phyloP scores from a whole-genome alignment of 2,797 vertebrate species.

The Pseudotriccus pelzelni region DNA sequence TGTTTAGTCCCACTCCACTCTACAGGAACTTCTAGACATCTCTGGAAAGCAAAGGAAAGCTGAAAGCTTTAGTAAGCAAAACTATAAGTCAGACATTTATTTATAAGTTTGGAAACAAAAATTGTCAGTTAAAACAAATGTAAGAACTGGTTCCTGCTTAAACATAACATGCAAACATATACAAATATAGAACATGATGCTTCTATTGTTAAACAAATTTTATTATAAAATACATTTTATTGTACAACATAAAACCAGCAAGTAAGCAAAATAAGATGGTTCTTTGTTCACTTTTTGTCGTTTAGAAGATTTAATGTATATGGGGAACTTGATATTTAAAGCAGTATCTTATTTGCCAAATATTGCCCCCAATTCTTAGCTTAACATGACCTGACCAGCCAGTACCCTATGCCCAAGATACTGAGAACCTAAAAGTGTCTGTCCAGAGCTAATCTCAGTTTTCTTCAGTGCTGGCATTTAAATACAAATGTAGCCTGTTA shows the following conservation, averaged over 20 bases:
- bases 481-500: not conserved
- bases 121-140: not conserved
- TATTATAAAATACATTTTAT: not conserved
- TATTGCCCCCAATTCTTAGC: not conserved
- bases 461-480: not conserved
- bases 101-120: not conserved
- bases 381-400: not conserved
- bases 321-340: not conserved
- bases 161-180: not conserved
- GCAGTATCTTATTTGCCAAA: not conserved
- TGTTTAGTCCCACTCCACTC: not conserved
- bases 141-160: not conserved
- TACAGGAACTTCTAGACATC: not conserved
- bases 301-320: not conserved
- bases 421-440: not conserved
- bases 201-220: not conserved
- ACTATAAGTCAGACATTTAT: not conserved
- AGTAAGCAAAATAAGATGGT: not conserved
- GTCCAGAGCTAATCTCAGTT: not conserved
- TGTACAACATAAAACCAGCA: not conserved
- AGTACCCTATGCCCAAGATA: not conserved
- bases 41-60: not conserved
- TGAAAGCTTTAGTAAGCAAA: not conserved
- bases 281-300: not conserved
- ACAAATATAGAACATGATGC: not conserved